Evolutionary conservation across 1,140 invertebrate species (phyloP).

Genomic region (Macrosteles quadrilineatus): DNA sequence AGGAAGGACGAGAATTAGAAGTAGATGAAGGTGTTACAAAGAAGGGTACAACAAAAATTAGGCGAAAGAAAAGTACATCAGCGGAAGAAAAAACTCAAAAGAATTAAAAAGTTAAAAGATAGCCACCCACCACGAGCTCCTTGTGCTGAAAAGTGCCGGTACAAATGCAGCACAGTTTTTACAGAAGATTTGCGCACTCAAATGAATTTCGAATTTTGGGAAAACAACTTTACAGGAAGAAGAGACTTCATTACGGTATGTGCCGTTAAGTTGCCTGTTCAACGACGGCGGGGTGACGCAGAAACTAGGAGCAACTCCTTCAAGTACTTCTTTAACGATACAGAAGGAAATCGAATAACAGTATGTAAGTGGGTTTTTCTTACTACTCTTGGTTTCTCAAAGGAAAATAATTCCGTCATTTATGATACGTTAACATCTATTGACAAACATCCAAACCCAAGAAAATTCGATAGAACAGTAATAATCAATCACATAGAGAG

Average conservation of each 20-base stretch:
- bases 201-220: too few relatives aligned
- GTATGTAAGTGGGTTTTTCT: neutral
- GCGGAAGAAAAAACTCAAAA: neutral
- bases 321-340: too few relatives aligned
- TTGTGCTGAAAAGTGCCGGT: neutral
- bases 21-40: neutral
- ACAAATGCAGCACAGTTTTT: too few relatives aligned
- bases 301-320: too few relatives aligned
- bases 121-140: neutral
- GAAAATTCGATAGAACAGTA: neutral
- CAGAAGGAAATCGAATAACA: neutral
- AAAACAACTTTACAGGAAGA: too few relatives aligned
- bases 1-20: neutral
- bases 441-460: neutral
- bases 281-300: too few relatives aligned
- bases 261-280: too few relatives aligned
- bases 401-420: neutral
- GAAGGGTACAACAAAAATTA: neutral
- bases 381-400: neutral
- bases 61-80: neutral
- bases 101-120: neutral
- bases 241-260: too few relatives aligned
- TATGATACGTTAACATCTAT: neutral
- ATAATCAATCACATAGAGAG: neutral
- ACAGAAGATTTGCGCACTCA: too few relatives aligned